Conservation (phyloP, 2,797 vertebrate genomes). For the Pangasius krempfi region DNA sequence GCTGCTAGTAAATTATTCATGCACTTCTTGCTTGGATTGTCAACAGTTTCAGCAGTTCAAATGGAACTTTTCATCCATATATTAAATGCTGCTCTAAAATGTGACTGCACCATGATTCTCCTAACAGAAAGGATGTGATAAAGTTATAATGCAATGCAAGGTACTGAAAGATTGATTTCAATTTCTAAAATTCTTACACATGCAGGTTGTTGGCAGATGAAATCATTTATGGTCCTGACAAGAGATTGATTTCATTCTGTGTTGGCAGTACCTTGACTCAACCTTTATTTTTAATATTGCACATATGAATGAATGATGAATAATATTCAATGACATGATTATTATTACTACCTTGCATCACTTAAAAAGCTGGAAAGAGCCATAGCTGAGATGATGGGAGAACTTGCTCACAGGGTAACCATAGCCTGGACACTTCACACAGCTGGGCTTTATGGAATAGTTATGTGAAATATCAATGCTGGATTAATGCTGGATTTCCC, state of each 20-base stretch:
- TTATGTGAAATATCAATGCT: neutral
- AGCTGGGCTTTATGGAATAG: neutral
- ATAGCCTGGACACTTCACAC: neutral
- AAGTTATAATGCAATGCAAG: neutral
- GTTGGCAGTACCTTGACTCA: neutral
- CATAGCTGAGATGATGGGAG: neutral
- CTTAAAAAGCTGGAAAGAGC: neutral
- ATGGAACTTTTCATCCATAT: neutral
- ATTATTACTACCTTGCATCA: neutral
- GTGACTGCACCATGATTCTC: neutral
- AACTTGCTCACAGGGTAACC: neutral
- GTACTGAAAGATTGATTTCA: neutral
- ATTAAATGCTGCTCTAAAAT: neutral
- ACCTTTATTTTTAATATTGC: slow-evolving; percentile 4
- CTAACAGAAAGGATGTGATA: neutral
- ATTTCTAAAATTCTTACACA: neutral
- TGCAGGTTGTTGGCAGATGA: neutral
- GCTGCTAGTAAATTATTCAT: slow-evolving; percentile 13
- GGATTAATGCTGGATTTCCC: neutral
- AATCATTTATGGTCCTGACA: neutral
- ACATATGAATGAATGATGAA: neutral
- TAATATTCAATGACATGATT: neutral
- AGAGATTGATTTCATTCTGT: slow-evolving; percentile 5
- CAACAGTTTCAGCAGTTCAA: neutral
- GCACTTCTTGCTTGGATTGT: slow-evolving; percentile 5